Conservation (phyloP, 1,140 invertebrate genomes). For the Drosophila burlai region DNA sequence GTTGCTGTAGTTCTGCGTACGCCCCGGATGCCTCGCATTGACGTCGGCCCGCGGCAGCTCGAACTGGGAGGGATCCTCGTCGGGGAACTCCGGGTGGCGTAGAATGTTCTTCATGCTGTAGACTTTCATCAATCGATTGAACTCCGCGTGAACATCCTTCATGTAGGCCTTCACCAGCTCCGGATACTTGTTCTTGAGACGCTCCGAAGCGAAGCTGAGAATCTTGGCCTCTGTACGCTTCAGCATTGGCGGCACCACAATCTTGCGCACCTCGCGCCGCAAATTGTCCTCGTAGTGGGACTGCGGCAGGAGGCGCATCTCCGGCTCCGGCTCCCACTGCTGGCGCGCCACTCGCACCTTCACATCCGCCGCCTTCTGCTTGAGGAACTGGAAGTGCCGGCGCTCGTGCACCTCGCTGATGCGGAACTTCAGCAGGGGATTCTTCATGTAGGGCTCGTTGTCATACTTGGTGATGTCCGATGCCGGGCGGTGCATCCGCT, state of each 20-base stretch:
- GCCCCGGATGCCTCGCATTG: constrained; percentile 83
- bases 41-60: constrained; percentile 64
- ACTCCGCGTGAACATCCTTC: constrained; percentile 78
- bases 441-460: constrained; percentile 83
- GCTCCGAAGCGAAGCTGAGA: constrained; percentile 68
- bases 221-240: constrained; percentile 77
- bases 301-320: constrained; percentile 66
- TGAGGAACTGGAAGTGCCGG: constrained; percentile 73
- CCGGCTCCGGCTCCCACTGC: constrained; percentile 52
- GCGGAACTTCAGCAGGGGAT: constrained; percentile 77
- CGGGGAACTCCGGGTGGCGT: constrained; percentile 62
- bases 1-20: constrained; percentile 87
- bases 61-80: constrained; percentile 70
- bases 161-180: constrained; percentile 76
- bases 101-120: constrained; percentile 84
- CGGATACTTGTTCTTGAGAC: constrained; percentile 71
- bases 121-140: constrained; percentile 77
- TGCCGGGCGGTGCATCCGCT: constrained; percentile 75
- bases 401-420: constrained; percentile 75
- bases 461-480: constrained; percentile 80
- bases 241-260: constrained; percentile 80
- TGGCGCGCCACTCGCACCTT: constrained; percentile 72
- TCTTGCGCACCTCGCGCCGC: constrained; percentile 74
- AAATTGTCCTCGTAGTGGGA: constrained; percentile 77
- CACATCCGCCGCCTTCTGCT: constrained; percentile 72